Evolutionary conservation across 2,113 vertebrate species (phyloP), one percentile per base, ranked within the genome.

Genomic region (Rostratula benghalensis): DNA sequence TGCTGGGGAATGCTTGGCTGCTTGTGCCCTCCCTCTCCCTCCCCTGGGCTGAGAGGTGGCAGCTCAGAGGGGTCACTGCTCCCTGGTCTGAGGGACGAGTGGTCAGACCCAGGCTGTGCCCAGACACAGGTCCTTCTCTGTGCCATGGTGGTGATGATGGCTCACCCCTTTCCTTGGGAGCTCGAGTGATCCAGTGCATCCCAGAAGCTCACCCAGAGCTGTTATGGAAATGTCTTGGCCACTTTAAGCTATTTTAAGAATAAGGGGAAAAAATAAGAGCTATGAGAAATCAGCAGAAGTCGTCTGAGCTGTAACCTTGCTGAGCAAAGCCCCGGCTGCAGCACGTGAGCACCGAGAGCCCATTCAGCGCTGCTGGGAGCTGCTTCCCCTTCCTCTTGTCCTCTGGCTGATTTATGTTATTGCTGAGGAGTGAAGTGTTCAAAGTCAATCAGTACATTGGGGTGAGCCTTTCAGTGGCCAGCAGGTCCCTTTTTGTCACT

Each of bases 221-320:
- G 11, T 61, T 28, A 50, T 3, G 87, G 71, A 53, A 71, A 76
- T 2, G 9, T 20, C 67, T 75, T 25, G 22, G 45, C 65, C 51
- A 19, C 43, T 46, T 76, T 2, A 28, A 64, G 63, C 60, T 86
- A 63, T 91, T 93, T 89, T 80, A 67, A 63, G 87, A 27, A 14
- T 39, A 39, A 37, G 30, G 75, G 22, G 9, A n/a, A 27, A 25
- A 73, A 45, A 24, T 41, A 25, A 0, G 3, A 74, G 51, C 61
- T 22, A 0, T 1, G 48, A 88, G 61, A 22, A 53, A 7, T 2
- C 0, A 3, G 21, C 1, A 6, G 45, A 35, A 13, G 54, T 64
- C 43, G 39, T 46, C 24, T 0, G 2, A 50, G 76, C 94, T 59
- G 61, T 85, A 16, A 86, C 91, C 91, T 94, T 69, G 76, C 61